Base-by-base conservation (phyloP, 2,888 invertebrate species). In the Pammene aurita region DNA sequence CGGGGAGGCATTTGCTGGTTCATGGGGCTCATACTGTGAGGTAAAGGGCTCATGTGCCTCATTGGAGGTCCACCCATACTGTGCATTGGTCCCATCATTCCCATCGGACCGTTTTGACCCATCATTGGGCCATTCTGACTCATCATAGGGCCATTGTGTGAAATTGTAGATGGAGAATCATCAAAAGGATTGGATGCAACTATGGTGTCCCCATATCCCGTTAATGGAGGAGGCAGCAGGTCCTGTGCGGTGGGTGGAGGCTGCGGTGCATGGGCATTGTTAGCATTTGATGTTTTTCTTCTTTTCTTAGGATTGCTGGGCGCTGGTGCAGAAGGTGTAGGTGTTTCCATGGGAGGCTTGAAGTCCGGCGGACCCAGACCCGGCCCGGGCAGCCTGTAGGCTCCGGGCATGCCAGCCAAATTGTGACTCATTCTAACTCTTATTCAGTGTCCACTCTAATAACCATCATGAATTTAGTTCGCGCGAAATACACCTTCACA, bases 181-280 rank as follows among this genome's bases (percentile, higher is more conserved):
- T 98, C 98, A 86, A 98, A 98, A 48, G 98, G 98, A 90, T 98
- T 98, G 73, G 97, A 97, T 69, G 98, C 98, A 72, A 98, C 96
- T 82, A 98, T 97, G 71, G 98, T 98, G 84, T 98, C 98, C 46
- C 98, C 98, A 88, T 97, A 98, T 75, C 97, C 97, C 56, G 96
- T 96, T 80, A 97, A 95, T 35, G 97, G 97, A 55, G 97, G 97
- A 77, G 97, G 94, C 73, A 97, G 90, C 81, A 97, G 95, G 87
- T 97, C 96, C 79, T 95, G 96, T 80, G 94, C 95, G 70, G 95
- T 96, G 70, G 95, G 95, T 75, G 94, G 95, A 68, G 95, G 95
- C 77, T 95, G 95, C 75, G 95, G 95, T 80, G 94, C 93, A 72
- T 93, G 88, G 70, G 94, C 91, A 82, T 94, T 94, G 72, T 95